These are phyloP conservation scores for Volucella inflata DNA, from an alignment of 2,888 invertebrate genomes.

Conservation along the genomic window DNA sequence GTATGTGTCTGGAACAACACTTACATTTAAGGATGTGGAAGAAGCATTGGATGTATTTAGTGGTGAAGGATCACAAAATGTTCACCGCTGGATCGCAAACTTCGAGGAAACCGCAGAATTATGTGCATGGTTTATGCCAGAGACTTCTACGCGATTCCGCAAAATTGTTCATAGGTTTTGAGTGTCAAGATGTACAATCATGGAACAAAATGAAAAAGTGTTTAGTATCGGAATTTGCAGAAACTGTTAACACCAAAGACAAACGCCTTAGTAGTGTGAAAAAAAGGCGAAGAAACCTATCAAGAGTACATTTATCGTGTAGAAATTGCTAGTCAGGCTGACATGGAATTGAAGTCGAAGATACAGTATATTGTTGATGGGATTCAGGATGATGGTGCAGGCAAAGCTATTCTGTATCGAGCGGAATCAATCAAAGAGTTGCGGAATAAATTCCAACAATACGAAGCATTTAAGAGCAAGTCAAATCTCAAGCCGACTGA, in stretches of 20 bases:
- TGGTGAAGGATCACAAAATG: constrained; percentile 15
- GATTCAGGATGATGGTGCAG: too few relatives aligned
- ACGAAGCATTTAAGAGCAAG: constrained; percentile 20
- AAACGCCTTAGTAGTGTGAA: constrained; percentile 29
- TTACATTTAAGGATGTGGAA: constrained; percentile 20
- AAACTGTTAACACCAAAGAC: constrained; percentile 36
- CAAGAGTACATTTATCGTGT: constrained; percentile 42
- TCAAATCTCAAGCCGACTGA: constrained; percentile 16
- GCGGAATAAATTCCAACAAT: constrained; percentile 22
- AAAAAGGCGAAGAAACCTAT: constrained; percentile 19
- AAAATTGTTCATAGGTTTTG: constrained; percentile 32
- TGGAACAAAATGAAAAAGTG: constrained; percentile 15
- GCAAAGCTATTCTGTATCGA: constrained; percentile 31
- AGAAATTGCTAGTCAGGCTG: constrained; percentile 77
- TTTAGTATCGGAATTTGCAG: constrained; percentile 27
- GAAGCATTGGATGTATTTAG: constrained; percentile 14
- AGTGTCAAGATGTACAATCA: constrained; percentile 1
- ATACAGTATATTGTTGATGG: too few relatives aligned
- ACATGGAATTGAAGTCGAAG: too few relatives aligned
- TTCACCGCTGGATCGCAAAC: not conserved
- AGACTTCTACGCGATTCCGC: constrained; percentile 34
- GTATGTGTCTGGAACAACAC: too few relatives aligned
- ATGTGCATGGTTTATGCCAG: constrained; percentile 35
- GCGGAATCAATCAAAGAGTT: constrained; percentile 34
- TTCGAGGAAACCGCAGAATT: constrained; percentile 17